Percentiles rank a stretch among this genome's conserved stretches.
Evolutionary conservation across 37 sponge, comb jelly and placozoan genomes (phyloP).

Genomic region (Amphimedon queenslandica): DNA sequence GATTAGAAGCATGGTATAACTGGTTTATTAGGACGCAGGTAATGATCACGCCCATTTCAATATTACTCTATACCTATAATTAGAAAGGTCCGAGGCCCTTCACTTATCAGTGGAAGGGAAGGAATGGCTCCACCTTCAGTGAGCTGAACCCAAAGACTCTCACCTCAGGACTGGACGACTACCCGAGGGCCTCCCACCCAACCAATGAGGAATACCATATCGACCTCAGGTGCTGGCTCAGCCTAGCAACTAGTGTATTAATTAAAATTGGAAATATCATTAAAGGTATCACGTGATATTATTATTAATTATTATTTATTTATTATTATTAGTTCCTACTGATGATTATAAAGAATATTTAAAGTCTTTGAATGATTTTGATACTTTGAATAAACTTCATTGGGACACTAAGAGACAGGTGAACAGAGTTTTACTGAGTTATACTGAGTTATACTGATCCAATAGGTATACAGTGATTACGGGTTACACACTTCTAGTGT

Average conservation of each 20-base stretch:
- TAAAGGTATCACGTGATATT: slow-evolving; percentile 66
- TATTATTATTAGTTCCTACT: too few species aligned
- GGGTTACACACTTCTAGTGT: slow-evolving; percentile 80
- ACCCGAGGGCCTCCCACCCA: slow-evolving; percentile 95
- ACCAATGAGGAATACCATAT: slow-evolving; percentile 84
- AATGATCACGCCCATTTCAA: too few species aligned
- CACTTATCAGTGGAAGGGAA: slow-evolving; percentile 93
- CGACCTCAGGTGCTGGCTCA: slow-evolving; percentile 97
- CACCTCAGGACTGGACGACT: slow-evolving; percentile 96
- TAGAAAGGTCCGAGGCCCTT: slow-evolving; percentile 64
- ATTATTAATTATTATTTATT: neutral
- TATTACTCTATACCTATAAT: too few species aligned
- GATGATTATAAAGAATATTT: slow-evolving; percentile 23
- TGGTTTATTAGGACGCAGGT: slow-evolving; percentile 97
- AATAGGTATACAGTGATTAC: slow-evolving; percentile 87
- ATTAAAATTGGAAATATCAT: slow-evolving; percentile 65
- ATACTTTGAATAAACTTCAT: neutral
- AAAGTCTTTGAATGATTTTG: neutral
- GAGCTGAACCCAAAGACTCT: slow-evolving; percentile 99
- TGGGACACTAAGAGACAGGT: too few species aligned
- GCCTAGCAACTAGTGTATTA: slow-evolving; percentile 77
- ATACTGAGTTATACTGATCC: too few species aligned
- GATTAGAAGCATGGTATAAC: slow-evolving; percentile 86
- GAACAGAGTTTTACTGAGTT: too few species aligned
- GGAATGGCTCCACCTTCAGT: slow-evolving; percentile 79